Evolutionary conservation across 2,797 vertebrate genomes (phyloP).

Genomic region (Falco biarmicus): DNA sequence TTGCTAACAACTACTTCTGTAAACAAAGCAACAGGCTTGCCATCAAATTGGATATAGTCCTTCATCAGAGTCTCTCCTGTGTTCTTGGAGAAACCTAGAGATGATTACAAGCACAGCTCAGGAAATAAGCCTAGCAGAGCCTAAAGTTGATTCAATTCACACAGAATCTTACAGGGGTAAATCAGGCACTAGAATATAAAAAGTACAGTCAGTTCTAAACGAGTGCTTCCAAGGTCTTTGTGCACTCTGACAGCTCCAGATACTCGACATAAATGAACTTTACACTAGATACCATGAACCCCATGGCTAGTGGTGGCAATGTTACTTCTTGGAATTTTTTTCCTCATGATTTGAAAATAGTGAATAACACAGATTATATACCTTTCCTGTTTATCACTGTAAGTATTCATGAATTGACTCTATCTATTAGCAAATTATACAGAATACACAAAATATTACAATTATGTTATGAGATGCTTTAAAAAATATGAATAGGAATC

Average conservation of each 20-base stretch:
- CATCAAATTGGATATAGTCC: not conserved
- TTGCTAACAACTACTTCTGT: not conserved
- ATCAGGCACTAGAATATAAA: conserved; percentile 65
- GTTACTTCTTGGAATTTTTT: conserved; percentile 56
- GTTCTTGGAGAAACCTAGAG: conserved; percentile 40
- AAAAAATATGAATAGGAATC: not conserved
- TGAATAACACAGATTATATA: conserved; percentile 28
- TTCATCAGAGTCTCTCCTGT: conserved; percentile 32
- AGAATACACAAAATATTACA: not conserved
- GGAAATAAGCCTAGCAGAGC: conserved; percentile 27
- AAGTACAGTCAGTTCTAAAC: conserved; percentile 63
- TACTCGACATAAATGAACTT: conserved; percentile 65
- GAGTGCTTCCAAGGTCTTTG: conserved; percentile 58
- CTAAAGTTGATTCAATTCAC: conserved; percentile 55
- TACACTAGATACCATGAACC: conserved; percentile 49
- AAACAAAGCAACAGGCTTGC: conserved; percentile 29
- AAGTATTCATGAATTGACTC: not conserved
- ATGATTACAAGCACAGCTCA: conserved; percentile 46
- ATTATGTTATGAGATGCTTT: not conserved
- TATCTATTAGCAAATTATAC: not conserved
- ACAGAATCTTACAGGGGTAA: conserved; percentile 57
- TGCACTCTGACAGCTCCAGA: conserved; percentile 55
- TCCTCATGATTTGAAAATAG: conserved; percentile 27
- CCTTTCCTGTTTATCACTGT: conserved; percentile 42
- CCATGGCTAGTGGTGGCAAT: conserved; percentile 42